These are phyloP conservation scores for Montipora efflorescens DNA, from an alignment of 64 coral and sea anemone species.

Conservation along the genomic window DNA sequence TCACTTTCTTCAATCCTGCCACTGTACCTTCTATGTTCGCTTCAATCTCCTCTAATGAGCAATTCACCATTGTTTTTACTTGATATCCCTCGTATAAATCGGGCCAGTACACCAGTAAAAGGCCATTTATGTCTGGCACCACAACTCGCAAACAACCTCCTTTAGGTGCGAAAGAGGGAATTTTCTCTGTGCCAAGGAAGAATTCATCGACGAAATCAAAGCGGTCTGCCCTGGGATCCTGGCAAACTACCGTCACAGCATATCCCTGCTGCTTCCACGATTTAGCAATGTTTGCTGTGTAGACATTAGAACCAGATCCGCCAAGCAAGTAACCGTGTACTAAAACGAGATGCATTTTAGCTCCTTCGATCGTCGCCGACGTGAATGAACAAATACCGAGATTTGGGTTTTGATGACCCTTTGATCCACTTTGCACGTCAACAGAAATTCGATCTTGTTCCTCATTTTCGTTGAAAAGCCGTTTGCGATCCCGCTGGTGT, in stretches of 20 bases:
- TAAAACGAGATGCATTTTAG: slow-evolving; percentile 88
- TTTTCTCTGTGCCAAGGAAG: slow-evolving; percentile 61
- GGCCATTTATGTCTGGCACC: slow-evolving; percentile 88
- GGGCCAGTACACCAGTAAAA: slow-evolving; percentile 92
- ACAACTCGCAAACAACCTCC: slow-evolving; percentile 78
- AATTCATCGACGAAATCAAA: slow-evolving; percentile 94
- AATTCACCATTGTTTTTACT: slow-evolving; percentile 91
- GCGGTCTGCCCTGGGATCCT: slow-evolving; percentile 83
- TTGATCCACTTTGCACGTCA: no score
- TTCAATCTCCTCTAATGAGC: slow-evolving; percentile 91
- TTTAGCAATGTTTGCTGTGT: slow-evolving; percentile 87
- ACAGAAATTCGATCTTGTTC: no score
- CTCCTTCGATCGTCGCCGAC: no score
- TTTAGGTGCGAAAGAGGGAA: slow-evolving; percentile 67
- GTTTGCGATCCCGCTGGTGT: no score
- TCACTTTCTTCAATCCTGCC: slow-evolving; percentile 79
- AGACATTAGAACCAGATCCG: slow-evolving; percentile 92
- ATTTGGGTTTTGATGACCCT: no score
- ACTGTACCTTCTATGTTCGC: slow-evolving; percentile 82
- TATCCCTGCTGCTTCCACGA: slow-evolving; percentile 92
- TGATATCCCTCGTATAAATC: slow-evolving; percentile 84
- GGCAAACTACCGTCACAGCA: slow-evolving; percentile 88
- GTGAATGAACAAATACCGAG: no score
- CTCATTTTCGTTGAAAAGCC: no score
- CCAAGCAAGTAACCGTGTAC: slow-evolving; percentile 93